These are phyloP conservation scores for Neoseiulus cucumeris DNA, from an alignment of 1,140 invertebrate species.

Conservation along the genomic window DNA sequence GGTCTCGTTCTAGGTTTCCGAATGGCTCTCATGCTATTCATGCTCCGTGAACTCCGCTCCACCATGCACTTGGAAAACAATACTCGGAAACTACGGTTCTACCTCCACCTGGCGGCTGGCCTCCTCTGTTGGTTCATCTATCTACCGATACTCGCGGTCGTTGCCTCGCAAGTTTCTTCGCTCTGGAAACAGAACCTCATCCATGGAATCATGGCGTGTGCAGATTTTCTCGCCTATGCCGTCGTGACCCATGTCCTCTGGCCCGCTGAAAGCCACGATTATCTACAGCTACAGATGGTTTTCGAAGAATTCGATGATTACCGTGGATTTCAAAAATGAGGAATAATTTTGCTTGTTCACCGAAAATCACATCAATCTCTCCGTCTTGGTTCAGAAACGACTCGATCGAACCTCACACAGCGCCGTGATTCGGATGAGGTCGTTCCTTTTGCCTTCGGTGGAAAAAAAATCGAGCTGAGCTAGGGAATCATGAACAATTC, in stretches of 20 bases:
- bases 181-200: conserved; percentile 87
- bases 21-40: conserved; percentile 81
- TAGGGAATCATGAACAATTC: no score
- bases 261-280: conserved; percentile 73
- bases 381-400: no score
- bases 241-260: conserved; percentile 81
- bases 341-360: no score
- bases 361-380: no score
- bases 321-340: not conserved
- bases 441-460: no score
- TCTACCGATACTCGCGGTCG: conserved; percentile 73
- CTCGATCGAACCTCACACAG: no score
- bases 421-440: no score
- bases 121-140: conserved; percentile 96
- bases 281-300: conserved; percentile 42
- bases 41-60: conserved; percentile 68
- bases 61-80: conserved; percentile 83
- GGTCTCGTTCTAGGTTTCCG: conserved; percentile 72
- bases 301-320: conserved; percentile 8
- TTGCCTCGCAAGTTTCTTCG: conserved; percentile 74
- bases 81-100: conserved; percentile 68
- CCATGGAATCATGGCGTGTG: conserved; percentile 76
- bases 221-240: conserved; percentile 77
- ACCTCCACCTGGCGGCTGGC: conserved; percentile 86
- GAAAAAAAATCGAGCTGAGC: no score